These are phyloP conservation scores for Chrysemys picta DNA, from an alignment of 2,113 vertebrate species.

Conservation along the genomic window DNA sequence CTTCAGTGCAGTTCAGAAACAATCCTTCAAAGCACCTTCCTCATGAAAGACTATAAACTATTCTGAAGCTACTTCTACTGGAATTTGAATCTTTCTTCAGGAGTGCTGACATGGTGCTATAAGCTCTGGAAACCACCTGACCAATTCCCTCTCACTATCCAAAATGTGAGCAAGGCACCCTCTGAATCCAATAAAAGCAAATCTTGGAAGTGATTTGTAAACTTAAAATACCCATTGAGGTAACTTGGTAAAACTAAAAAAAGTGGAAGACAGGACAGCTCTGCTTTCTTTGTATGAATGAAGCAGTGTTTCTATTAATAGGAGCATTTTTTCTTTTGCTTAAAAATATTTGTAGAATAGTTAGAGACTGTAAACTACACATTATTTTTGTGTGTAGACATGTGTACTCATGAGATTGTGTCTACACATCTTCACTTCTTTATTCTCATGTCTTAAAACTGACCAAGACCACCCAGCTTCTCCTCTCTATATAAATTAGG, in stretches of 20 bases:
- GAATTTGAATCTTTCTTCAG: neutral
- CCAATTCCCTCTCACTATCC: neutral
- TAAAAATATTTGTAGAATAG: neutral
- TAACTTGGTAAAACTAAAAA: too few relatives aligned
- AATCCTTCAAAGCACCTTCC: neutral
- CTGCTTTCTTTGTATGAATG: neutral
- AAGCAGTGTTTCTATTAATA: neutral
- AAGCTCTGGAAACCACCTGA: neutral
- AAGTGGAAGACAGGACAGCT: neutral
- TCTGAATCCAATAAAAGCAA: neutral
- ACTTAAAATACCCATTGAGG: neutral
- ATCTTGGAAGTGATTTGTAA: neutral
- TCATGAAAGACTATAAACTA: neutral
- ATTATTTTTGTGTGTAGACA: neutral
- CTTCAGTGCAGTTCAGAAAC: neutral
- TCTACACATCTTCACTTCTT: too few relatives aligned
- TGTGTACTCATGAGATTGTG: neutral
- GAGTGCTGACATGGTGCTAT: neutral
- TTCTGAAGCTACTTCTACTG: neutral
- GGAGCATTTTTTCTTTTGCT: neutral
- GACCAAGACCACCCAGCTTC: neutral
- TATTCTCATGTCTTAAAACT: too few relatives aligned
- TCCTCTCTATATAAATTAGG: too few relatives aligned
- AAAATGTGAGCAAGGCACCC: neutral
- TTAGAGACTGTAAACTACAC: neutral